A percentile compares a stretch with the other conserved stretches of the same genome.
Evolutionary conservation across 2,113 vertebrate species (phyloP).

Genomic region (Chauna torquata): DNA sequence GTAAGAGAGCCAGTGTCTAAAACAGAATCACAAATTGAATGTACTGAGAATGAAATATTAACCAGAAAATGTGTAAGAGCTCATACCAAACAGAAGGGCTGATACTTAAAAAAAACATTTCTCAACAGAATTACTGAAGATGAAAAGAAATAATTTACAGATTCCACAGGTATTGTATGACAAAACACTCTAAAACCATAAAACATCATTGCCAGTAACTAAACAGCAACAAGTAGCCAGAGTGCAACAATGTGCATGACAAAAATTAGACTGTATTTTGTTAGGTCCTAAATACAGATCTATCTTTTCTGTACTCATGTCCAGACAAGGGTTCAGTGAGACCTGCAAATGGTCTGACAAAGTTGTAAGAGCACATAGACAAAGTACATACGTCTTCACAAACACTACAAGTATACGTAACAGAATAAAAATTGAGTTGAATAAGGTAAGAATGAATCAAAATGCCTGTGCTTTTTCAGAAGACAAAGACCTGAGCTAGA

Average conservation of each 20-base stretch:
- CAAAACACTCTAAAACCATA: neutral
- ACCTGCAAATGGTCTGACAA: neutral
- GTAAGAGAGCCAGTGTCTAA: slow-evolving; percentile 10
- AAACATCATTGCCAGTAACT: neutral
- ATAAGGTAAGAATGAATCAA: neutral
- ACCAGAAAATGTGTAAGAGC: neutral
- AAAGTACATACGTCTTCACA: neutral
- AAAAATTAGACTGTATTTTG: slow-evolving; percentile 4
- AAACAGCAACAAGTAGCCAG: neutral
- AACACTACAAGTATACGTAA: neutral
- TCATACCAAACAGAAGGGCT: neutral
- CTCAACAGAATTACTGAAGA: neutral
- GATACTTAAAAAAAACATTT: neutral
- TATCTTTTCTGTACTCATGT: slow-evolving; percentile 12
- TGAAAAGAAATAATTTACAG: neutral
- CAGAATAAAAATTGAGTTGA: neutral
- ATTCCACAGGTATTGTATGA: neutral
- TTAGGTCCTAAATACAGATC: slow-evolving; percentile 23
- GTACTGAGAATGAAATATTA: neutral
- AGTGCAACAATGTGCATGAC: neutral
- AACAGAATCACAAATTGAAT: slow-evolving; percentile 16
- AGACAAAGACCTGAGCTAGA: neutral
- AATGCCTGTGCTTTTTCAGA: neutral
- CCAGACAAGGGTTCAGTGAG: neutral
- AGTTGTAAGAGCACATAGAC: neutral